Base-by-base conservation (phyloP, 2,113 vertebrate genomes). In the Oryzias woworae region DNA sequence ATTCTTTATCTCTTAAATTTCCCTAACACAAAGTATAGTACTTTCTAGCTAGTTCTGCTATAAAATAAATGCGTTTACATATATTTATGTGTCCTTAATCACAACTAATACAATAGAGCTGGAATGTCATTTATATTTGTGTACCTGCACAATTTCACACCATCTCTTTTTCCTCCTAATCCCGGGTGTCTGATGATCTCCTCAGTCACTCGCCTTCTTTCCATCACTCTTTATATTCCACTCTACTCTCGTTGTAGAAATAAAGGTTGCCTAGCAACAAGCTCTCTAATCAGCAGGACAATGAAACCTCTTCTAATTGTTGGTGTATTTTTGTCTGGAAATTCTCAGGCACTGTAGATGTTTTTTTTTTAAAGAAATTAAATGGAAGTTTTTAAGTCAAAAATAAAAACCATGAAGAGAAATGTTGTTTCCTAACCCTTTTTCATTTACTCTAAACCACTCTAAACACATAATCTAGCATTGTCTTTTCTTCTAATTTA, bases 201-300 rank as follows among this genome's bases (percentile, higher is more conserved):
- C 42, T 66, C 44, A 47, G 26, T 18, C 42, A 43, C 69, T 59
- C 12, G 24, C 31, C 24, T 22, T 28, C 44, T 69, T 56, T 60
- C 60, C 56, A 7, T 80, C 75, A 66, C 73, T 47, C 28, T 14
- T 71, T 57, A 22, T 62, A 79, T 42, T 72, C 62, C 53, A 54
- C 60, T 74, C 78, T 79, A 75, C 60, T 8, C 66, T 85, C 75
- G 84, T 83, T 75, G 85, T 80, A 87, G 78, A 85, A 88, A 89
- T 69, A 71, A 61, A 57, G 67, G 89, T 90, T 90, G 88, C 90
- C 58, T 87, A 85, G 91, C 87, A 90, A 90, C 87, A 64, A 52
- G 51, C 62, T 63, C 75, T 66, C 58, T 53, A 54, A 70, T 68
- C 65, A 61, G 58, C 59, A 75, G 68, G 79, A 86, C 79, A 85